These are phyloP conservation scores for Pantherophis guttatus DNA, from an alignment of 2,113 vertebrate genomes.

Conservation along the genomic window DNA sequence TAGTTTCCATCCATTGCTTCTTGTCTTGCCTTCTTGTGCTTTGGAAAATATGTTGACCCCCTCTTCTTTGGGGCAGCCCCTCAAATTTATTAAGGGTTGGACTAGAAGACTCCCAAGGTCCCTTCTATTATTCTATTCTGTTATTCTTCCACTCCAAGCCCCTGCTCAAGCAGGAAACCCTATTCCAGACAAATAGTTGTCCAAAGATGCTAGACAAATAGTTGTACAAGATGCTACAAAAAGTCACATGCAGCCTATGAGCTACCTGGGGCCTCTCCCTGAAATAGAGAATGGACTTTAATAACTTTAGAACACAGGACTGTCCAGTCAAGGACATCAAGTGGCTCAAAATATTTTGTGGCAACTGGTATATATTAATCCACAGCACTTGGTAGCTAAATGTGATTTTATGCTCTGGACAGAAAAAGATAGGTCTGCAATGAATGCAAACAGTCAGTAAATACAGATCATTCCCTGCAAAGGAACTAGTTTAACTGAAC, in stretches of 20 bases:
- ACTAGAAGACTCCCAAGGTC: too few relatives aligned
- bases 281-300: background rate
- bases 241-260: background rate
- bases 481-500: background rate
- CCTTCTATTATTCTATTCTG: too few relatives aligned
- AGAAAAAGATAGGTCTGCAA: background rate
- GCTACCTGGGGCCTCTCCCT: background rate
- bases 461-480: background rate
- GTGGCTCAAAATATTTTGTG: background rate
- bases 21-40: too few relatives aligned
- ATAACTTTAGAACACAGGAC: background rate
- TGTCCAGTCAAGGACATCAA: background rate
- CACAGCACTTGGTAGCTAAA: background rate
- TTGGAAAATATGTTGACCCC: too few relatives aligned
- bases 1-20: too few relatives aligned
- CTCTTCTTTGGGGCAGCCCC: too few relatives aligned
- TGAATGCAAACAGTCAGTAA: background rate
- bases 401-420: background rate
- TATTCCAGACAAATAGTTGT: too few relatives aligned
- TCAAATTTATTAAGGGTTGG: too few relatives aligned
- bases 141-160: background rate
- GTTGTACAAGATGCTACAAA: background rate
- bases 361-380: background rate
- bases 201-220: background rate
- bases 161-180: background rate